These are phyloP conservation scores for Stramonita haemastoma DNA, from an alignment of 2,888 invertebrate species.

Conservation along the genomic window DNA sequence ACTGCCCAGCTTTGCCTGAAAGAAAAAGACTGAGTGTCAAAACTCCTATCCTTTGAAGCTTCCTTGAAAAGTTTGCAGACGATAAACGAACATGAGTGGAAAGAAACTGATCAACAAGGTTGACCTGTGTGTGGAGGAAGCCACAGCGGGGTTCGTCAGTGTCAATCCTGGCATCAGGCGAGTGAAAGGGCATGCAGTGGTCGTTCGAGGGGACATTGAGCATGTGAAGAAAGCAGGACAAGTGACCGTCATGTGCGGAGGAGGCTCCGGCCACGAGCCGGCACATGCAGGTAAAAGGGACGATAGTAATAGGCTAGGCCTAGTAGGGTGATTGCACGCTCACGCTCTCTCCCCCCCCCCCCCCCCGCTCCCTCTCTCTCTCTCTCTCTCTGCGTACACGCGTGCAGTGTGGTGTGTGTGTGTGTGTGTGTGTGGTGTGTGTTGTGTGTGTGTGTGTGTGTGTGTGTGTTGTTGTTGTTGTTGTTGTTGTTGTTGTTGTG, in stretches of 20 bases:
- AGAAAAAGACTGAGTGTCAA: too few relatives aligned
- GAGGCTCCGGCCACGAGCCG: conserved; percentile 92
- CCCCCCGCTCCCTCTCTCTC: not conserved
- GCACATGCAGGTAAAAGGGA: conserved; percentile 77
- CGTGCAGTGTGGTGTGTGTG: too few relatives aligned
- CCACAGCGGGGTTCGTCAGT: conserved; percentile 79
- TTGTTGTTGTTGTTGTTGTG: too few relatives aligned
- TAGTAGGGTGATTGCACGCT: too few relatives aligned
- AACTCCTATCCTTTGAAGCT: not conserved
- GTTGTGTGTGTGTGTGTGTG: too few relatives aligned
- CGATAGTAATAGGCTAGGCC: not conserved
- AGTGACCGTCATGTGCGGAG: conserved; percentile 84
- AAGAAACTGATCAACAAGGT: conserved; percentile 68
- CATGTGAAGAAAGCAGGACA: conserved; percentile 79
- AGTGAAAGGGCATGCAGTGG: conserved; percentile 81
- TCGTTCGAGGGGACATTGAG: conserved; percentile 80
- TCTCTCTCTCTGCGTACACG: not conserved
- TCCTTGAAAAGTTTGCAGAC: not conserved
- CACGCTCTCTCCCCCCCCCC: not conserved
- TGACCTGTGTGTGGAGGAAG: conserved; percentile 74
- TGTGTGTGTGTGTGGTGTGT: too few relatives aligned
- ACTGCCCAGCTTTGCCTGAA: not conserved
- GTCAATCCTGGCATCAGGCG: conserved; percentile 79
- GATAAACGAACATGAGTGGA: conserved; percentile 26
- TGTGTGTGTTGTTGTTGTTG: too few relatives aligned